Evolutionary conservation across 1,140 invertebrate genomes (phyloP), one percentile per base, ranked within the genome.

Genomic region (Drosophila arawakana): DNA sequence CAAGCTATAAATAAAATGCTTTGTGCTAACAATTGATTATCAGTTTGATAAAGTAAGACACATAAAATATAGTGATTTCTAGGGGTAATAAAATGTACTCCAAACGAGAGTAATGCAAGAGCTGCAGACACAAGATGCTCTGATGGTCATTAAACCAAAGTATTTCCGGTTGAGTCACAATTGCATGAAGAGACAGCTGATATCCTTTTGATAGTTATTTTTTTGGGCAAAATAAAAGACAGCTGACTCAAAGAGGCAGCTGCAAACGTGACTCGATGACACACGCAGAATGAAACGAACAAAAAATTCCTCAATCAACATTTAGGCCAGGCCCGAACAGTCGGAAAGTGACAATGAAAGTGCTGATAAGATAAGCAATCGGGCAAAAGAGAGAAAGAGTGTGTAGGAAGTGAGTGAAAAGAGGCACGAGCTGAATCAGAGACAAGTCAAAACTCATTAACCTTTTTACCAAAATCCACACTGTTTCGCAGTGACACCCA

Each of bases 401-500:
- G 25, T 30, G 25, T 30, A 6, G 25, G 25, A 5, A 30, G 25
- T 5, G 25, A 30, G 25, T n/a, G 35, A 34, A 52, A 3, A 10
- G 13, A 30, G 39, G 46, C 44, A 37, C 39, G 65, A 35, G 43
- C 66, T 70, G 66, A 74, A 69, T 74, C 72, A 74, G 58, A 71
- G 43, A 30, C 50, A 49, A 15, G 52, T 59, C 39, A 60, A 71
- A 10, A 71, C 67, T 59, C 68, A 71, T 71, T 57, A 57, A 41
- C 37, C 15, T 7, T 50, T 72, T 2, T 47, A 15, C 7, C 13
- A 2, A 41, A 13, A 39, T 62, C 30, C 47, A 15, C 46, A n/a
- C 25, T 57, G 18, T 46, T 18, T 10, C 43, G 66, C 67, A 83
- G n/a, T 69, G 75, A 68, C 82, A 85, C 82, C 82, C 58, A 35